These are phyloP conservation scores for Xiphydria camelus DNA, from an alignment of 2,888 invertebrate species.

Conservation along the genomic window DNA sequence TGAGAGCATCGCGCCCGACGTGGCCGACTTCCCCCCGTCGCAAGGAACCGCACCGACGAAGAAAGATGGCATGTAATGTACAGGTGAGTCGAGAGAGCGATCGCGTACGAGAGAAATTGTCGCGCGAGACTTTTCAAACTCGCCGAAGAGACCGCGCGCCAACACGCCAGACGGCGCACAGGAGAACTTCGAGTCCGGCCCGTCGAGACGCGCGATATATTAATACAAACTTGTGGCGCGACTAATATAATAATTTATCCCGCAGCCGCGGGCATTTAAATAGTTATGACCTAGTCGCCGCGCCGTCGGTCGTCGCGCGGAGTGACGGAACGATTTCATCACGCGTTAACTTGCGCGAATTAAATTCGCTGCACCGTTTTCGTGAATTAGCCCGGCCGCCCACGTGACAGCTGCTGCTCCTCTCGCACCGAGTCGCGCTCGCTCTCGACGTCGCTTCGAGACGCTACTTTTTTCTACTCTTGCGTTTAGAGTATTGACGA, in stretches of 20 bases:
- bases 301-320: constrained; percentile 27
- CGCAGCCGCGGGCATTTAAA: constrained; percentile 48
- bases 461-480: not conserved
- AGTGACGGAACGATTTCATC: constrained; percentile 49
- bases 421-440: not conserved
- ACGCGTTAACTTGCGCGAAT: constrained; percentile 50
- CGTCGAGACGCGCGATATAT: constrained; percentile 29
- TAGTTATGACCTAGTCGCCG: constrained; percentile 48
- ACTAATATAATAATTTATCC: constrained; percentile 54
- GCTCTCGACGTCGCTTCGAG: not conserved
- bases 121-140: too few relatives aligned
- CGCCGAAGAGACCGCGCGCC: too few relatives aligned
- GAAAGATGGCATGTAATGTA: constrained; percentile 32
- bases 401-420: constrained; percentile 23
- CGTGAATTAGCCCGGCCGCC: constrained; percentile 45
- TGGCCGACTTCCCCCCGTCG: constrained; percentile 22
- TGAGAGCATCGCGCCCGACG: constrained; percentile 29
- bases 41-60: not conserved
- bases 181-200: too few relatives aligned
- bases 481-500: too few relatives aligned
- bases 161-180: too few relatives aligned
- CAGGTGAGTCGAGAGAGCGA: constrained; percentile 30
- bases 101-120: too few relatives aligned
- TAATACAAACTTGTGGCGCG: constrained; percentile 52
- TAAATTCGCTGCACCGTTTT: constrained; percentile 49